Percentiles rank a stretch among this genome's conserved stretches.
These are phyloP conservation scores for Temnothorax ravouxi DNA, from an alignment of 2,888 invertebrate species.

Conservation along the genomic window DNA sequence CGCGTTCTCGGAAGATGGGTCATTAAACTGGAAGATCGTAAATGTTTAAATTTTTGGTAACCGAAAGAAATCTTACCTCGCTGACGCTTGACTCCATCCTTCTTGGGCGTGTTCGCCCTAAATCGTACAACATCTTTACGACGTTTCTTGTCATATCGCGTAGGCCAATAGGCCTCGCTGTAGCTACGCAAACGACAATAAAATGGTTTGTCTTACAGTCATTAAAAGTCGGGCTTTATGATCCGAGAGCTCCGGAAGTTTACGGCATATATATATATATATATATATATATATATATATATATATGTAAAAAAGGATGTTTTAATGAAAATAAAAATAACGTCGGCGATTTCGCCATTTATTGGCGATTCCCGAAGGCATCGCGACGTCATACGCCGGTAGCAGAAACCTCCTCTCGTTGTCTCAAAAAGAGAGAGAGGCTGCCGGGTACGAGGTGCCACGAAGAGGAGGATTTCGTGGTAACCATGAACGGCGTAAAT, in stretches of 20 bases:
- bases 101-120: not conserved
- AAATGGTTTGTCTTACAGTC: slow-evolving; percentile 46
- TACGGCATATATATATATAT: slow-evolving; percentile 2
- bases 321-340: not conserved
- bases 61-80: slow-evolving; percentile 47
- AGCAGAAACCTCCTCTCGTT: slow-evolving; percentile 31
- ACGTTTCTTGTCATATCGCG: slow-evolving; percentile 34
- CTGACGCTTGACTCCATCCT: slow-evolving; percentile 2
- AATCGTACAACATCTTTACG: slow-evolving; percentile 49
- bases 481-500: slow-evolving; percentile 82
- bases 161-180: slow-evolving; percentile 19
- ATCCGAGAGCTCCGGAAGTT: slow-evolving; percentile 31
- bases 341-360: not conserved
- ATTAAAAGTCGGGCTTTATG: slow-evolving; percentile 41
- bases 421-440: slow-evolving; percentile 51
- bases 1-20: slow-evolving; percentile 65
- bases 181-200: slow-evolving; percentile 45
- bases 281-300: too few species aligned
- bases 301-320: not conserved
- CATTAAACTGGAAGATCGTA: slow-evolving; percentile 70
- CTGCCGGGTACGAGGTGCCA: slow-evolving; percentile 60
- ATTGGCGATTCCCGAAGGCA: slow-evolving; percentile 11
- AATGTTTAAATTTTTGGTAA: slow-evolving; percentile 70
- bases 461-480: slow-evolving; percentile 76
- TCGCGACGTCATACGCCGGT: slow-evolving; percentile 25